phyloP scores from a whole-genome alignment of 1,140 invertebrate genomes.

The Aphidius gifuensis region DNA sequence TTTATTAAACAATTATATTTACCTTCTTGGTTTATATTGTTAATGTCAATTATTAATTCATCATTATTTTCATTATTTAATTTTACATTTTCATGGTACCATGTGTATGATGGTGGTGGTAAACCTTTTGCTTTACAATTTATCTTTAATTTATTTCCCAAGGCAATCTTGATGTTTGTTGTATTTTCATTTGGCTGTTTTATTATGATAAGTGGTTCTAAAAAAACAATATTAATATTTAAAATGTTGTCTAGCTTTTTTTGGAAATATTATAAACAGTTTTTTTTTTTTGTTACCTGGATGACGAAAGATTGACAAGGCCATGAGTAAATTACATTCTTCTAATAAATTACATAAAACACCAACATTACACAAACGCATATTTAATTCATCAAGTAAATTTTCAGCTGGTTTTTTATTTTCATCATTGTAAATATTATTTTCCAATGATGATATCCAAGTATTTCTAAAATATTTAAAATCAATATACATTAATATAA shows the following conservation, averaged over 20 bases:
- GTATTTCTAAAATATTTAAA: constrained; percentile 9
- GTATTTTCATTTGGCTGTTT: constrained; percentile 30
- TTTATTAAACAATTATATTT: constrained; percentile 37
- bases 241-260: neutral
- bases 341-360: constrained; percentile 32
- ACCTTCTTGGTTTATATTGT: constrained; percentile 33
- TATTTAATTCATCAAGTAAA: constrained; percentile 35
- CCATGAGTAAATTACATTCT: constrained; percentile 33
- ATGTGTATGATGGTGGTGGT: constrained; percentile 39
- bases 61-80: constrained; percentile 23
- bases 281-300: constrained; percentile 30
- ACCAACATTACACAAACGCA: constrained; percentile 39
- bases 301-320: constrained; percentile 34
- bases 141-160: constrained; percentile 30
- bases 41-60: constrained; percentile 32
- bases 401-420: constrained; percentile 32
- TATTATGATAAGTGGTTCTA: constrained; percentile 35
- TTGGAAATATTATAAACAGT: neutral
- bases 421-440: constrained; percentile 9
- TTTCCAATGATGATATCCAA: constrained; percentile 33
- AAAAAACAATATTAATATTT: constrained; percentile 7
- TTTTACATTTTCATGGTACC: constrained; percentile 35
- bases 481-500: constrained; percentile 5
- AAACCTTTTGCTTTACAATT: constrained; percentile 39
- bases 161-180: constrained; percentile 22